phyloP scores from a whole-genome alignment of 2,797 vertebrate genomes.

The Borostomias antarcticus region DNA sequence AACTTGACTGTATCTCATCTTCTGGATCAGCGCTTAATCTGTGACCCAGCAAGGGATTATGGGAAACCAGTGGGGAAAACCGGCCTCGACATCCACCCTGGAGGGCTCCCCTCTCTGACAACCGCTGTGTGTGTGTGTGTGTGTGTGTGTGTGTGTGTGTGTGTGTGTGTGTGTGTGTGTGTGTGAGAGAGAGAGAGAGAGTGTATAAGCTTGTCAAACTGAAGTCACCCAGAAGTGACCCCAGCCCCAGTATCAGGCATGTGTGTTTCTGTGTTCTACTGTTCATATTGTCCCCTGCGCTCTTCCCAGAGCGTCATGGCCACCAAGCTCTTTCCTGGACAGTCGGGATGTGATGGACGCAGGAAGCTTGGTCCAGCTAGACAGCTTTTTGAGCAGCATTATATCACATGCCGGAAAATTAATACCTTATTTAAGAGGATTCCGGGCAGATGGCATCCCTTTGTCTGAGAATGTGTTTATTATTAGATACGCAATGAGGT shows the following conservation, averaged over 20 bases:
- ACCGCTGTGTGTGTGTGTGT: constrained; percentile 30
- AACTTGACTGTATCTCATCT: constrained; percentile 71
- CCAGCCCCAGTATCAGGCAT: too few relatives aligned
- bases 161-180: neutral
- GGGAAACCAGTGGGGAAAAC: constrained; percentile 50
- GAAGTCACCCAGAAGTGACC: neutral
- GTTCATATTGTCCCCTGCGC: too few relatives aligned
- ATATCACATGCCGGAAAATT: constrained; percentile 62
- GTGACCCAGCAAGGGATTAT: constrained; percentile 71
- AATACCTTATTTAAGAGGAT: constrained; percentile 77
- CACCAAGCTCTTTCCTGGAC: too few relatives aligned
- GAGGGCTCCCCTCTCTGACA: constrained; percentile 4
- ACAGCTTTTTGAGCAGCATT: constrained; percentile 50
- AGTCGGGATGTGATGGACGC: constrained; percentile 26
- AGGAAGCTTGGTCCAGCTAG: constrained; percentile 44
- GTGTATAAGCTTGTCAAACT: neutral
- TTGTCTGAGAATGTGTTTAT: constrained; percentile 70
- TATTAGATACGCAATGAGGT: constrained; percentile 62
- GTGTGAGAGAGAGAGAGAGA: neutral
- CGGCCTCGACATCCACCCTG: constrained; percentile 44
- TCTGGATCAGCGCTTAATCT: constrained; percentile 73
- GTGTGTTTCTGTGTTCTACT: too few relatives aligned
- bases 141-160: neutral
- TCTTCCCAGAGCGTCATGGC: too few relatives aligned
- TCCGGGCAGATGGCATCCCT: constrained; percentile 70